Base-by-base conservation (phyloP, 2,888 invertebrate genomes). In the Acronicta leporina region DNA sequence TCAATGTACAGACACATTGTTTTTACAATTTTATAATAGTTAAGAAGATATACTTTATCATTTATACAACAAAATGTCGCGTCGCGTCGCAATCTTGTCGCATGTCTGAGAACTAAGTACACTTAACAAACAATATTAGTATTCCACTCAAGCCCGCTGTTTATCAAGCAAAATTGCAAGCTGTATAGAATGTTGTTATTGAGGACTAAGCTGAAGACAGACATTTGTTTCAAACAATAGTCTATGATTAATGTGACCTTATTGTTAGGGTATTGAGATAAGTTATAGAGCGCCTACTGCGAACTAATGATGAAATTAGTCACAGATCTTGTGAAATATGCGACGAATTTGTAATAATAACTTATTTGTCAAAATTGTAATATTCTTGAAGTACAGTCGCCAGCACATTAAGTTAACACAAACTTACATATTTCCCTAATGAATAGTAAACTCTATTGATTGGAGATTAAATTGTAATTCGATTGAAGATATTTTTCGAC, bases 111-210 rank as follows among this genome's bases (percentile, higher is more conserved):
- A 16, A 45, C 42, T 58, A 71, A 71, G 53, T 6, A 54, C 53
- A 46, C 35, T 68, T 52, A 47, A 14, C 44, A 56, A 69, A 75
- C 63, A 49, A 42, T 49, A 65, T 74, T 74, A 68, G 77, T 77
- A 75, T 77, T 70, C 75, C 14, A 14, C 38, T 15, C 11, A 14
- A 25, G 54, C 59, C 7, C 41, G 46, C 56, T 70, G 68, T 75
- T 65, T 77, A 74, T 67, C 63, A 71, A 73, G 51, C 48, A 71
- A 74, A 65, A 74, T 77, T 77, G 71, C 68, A 75, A 71, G 68
- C 46, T 60, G 60, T 68, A 65, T 60, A 59, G 42, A 63, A 54
- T 14, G 16, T 54, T 55, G 59, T 76, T 73, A 76, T 76, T 61
- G 70, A 61, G 60, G 63, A 42, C 16, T 56, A 56, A 63, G 47